A percentile compares a stretch with the other conserved stretches of the same genome.
phyloP scores from a whole-genome alignment of 1,140 invertebrate genomes.

The Arctopsyche grandis region DNA sequence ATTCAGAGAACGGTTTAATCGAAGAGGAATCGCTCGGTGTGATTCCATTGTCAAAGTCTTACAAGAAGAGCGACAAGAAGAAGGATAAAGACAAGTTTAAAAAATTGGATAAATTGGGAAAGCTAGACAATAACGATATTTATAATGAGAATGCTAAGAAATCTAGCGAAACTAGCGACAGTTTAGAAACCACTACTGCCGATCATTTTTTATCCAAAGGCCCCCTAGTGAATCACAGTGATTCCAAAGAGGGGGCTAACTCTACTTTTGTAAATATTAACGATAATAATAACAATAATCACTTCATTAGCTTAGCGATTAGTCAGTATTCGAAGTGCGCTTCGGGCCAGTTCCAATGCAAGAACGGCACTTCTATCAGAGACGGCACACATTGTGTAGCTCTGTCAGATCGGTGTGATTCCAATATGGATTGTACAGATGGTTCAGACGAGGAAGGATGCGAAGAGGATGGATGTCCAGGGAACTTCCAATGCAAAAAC shows the following conservation, averaged over 20 bases:
- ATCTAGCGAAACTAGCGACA: conserved; percentile 15
- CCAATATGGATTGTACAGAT: conserved; percentile 72
- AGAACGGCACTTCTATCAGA: conserved; percentile 68
- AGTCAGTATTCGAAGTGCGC: conserved; percentile 66
- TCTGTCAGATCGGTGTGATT: conserved; percentile 69
- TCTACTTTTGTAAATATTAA: conserved; percentile 33
- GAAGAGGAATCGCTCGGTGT: conserved; percentile 50
- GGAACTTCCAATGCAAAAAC: conserved; percentile 74
- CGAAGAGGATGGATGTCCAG: conserved; percentile 67
- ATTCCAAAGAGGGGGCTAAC: conserved; percentile 54
- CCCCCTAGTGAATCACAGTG: conserved; percentile 53
- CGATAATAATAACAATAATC: conserved; percentile 21
- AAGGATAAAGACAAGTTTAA: conserved; percentile 50
- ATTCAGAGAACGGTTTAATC: conserved; percentile 44
- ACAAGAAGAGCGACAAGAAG: conserved; percentile 49
- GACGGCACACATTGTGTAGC: conserved; percentile 70
- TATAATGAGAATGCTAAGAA: conserved; percentile 39
- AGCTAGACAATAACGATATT: conserved; percentile 41
- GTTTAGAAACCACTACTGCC: conserved; percentile 48
- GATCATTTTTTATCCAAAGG: conserved; percentile 53
- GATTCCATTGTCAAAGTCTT: conserved; percentile 45
- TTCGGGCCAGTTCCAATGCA: conserved; percentile 71
- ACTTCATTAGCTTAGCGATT: conserved; percentile 1
- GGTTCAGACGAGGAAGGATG: conserved; percentile 74
- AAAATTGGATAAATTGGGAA: conserved; percentile 48